These are phyloP conservation scores for Equus quagga DNA, from an alignment of 2,113 vertebrate genomes.

Conservation along the genomic window DNA sequence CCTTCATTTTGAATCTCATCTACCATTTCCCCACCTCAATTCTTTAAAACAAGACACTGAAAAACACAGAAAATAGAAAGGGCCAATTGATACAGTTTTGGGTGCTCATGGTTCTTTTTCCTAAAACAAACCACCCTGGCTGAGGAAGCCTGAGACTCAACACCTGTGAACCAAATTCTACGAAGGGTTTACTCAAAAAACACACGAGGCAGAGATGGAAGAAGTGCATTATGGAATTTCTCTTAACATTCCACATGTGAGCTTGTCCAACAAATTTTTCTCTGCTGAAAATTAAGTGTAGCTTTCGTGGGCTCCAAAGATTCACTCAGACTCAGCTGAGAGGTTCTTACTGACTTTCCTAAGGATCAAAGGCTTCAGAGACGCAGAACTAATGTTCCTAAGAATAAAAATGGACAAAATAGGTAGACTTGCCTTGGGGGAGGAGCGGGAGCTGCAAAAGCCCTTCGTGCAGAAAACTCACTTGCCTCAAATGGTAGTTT, in stretches of 20 bases:
- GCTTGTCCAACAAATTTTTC: background rate
- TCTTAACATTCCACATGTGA: background rate
- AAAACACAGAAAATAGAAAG: background rate
- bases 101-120: background rate
- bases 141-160: background rate
- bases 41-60: conserved; percentile 30
- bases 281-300: conserved; percentile 26
- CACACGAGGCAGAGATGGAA: background rate
- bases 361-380: background rate
- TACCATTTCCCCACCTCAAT: background rate
- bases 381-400: background rate
- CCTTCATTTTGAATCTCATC: background rate
- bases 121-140: background rate
- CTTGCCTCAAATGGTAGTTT: conserved; percentile 24
- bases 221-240: background rate
- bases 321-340: background rate
- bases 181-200: background rate
- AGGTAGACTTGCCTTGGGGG: background rate
- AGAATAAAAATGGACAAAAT: background rate
- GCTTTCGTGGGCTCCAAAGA: background rate
- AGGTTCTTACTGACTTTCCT: background rate
- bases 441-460: background rate
- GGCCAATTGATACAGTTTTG: background rate
- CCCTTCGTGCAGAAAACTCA: background rate
- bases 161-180: background rate